Evolutionary conservation across 1,140 invertebrate species (phyloP).

Genomic region (Dendroctonus ponderosae): DNA sequence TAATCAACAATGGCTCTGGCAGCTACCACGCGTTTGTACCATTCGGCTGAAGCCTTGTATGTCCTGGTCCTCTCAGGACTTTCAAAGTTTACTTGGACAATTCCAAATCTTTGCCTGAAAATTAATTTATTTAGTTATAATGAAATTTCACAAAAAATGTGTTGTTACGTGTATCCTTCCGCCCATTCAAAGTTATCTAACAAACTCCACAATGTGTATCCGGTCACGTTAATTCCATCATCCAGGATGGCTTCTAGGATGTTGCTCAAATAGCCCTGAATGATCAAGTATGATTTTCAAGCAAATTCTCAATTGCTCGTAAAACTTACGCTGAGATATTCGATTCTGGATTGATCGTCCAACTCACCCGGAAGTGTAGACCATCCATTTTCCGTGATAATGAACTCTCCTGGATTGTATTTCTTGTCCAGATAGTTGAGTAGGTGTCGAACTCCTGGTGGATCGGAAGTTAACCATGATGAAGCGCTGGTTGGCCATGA

Average conservation of each 20-base stretch:
- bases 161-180: slow-evolving; percentile 49
- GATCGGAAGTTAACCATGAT: slow-evolving; percentile 52
- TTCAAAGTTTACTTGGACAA: slow-evolving; percentile 48
- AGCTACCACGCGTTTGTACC: slow-evolving; percentile 16
- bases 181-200: slow-evolving; percentile 68
- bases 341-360: slow-evolving; percentile 22
- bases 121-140: not conserved
- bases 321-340: slow-evolving; percentile 54
- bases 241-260: slow-evolving; percentile 43
- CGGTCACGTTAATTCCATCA: slow-evolving; percentile 50
- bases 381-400: slow-evolving; percentile 70
- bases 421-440: slow-evolving; percentile 60
- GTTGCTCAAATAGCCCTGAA: slow-evolving; percentile 28
- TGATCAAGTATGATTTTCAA: not conserved
- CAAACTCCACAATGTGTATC: slow-evolving; percentile 63
- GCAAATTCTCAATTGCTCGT: slow-evolving; percentile 2
- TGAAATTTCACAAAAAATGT: too few relatives aligned
- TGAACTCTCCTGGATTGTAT: slow-evolving; percentile 60
- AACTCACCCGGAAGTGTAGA: slow-evolving; percentile 48
- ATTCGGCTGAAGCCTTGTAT: slow-evolving; percentile 22
- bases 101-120: slow-evolving; percentile 7
- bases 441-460: slow-evolving; percentile 54
- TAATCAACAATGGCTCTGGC: slow-evolving; percentile 4
- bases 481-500: slow-evolving; percentile 47
- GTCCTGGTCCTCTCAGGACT: slow-evolving; percentile 49